Base-by-base conservation (phyloP, 2,113 vertebrate genomes). In the Martes martes region DNA sequence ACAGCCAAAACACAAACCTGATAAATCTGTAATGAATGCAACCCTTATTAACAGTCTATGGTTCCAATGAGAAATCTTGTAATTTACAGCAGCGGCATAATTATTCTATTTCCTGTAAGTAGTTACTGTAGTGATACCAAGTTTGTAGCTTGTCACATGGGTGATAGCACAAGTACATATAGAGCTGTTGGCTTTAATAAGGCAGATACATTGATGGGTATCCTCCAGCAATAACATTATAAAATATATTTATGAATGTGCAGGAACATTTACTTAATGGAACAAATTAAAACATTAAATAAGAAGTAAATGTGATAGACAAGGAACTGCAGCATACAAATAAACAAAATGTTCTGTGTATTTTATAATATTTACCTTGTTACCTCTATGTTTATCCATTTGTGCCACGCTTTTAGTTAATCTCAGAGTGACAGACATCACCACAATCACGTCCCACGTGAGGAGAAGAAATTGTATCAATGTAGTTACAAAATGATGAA, bases 1-100 rank as follows among this genome's bases (percentile, higher is more conserved):
- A 57, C 5, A 80, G 97, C n/a, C 81, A 94, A 97, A 92, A 61
- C 19, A 96, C 85, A 96, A 96, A 85, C 11, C 84, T 90, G 24
- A 91, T 95, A 97, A 96, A 95, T 87, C 26, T 96, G 97, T 93
- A 45, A 71, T 96, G 95, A 86, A 89, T 55, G 82, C 95, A 97
- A 31, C 5, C 26, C 87, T 93, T 98, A 96, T 96, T 97, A 98
- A 45, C 47, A 45, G 33, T 57, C 71, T 95, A 94, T 55, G 86
- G 45, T 95, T 98, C 96, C 97, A 97, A 67, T 1, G 96, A 89
- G 96, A 98, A 97, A 87, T 93, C 45, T 47, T 97, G 47, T 84
- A 94, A 98, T 79, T 96, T 71, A 96, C 76, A 97, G 96, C 94
- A 92, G 83, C 5, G 6, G 23, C 5, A 0, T 31, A 98, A 98